These are phyloP conservation scores for Ictidomys tridecemlineatus DNA, from an alignment of 2,113 vertebrate species.

Conservation along the genomic window DNA sequence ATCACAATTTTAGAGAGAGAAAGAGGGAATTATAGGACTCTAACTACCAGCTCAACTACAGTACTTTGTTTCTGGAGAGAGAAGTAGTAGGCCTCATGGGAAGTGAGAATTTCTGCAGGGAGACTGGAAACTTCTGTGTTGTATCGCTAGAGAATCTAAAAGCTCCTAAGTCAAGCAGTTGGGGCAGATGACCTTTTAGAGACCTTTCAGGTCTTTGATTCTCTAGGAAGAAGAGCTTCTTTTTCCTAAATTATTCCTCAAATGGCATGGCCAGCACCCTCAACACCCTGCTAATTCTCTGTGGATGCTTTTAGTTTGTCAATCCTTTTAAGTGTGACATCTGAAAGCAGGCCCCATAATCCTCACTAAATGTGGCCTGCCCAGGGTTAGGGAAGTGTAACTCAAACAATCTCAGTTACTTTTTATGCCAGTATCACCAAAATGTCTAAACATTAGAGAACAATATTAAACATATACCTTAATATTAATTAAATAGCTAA, in stretches of 20 bases:
- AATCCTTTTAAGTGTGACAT: background rate
- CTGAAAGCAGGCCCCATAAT: background rate
- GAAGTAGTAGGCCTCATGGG: background rate
- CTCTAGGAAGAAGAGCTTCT: slow-evolving; percentile 35
- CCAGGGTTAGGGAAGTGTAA: background rate
- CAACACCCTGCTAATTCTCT: background rate
- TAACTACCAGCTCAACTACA: background rate
- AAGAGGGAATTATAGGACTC: slow-evolving; percentile 35
- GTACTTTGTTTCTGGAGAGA: slow-evolving; percentile 49
- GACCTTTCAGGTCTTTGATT: slow-evolving; percentile 62
- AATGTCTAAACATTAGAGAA: background rate
- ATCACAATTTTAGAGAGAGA: slow-evolving; percentile 41
- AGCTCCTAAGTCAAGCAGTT: slow-evolving; percentile 19
- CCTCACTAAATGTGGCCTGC: background rate
- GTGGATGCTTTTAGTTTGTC: slow-evolving; percentile 36
- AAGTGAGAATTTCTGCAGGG: background rate
- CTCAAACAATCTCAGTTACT: background rate
- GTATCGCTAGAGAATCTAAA: slow-evolving; percentile 6
- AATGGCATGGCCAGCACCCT: background rate
- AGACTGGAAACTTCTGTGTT: slow-evolving; percentile 52
- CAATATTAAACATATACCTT: background rate
- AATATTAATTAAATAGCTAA: background rate
- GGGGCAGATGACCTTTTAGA: slow-evolving; percentile 50
- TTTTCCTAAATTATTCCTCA: slow-evolving; percentile 53
- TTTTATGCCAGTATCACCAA: background rate